These are phyloP conservation scores for Gallinago jamesoni DNA, from an alignment of 2,113 vertebrate genomes.

Conservation along the genomic window DNA sequence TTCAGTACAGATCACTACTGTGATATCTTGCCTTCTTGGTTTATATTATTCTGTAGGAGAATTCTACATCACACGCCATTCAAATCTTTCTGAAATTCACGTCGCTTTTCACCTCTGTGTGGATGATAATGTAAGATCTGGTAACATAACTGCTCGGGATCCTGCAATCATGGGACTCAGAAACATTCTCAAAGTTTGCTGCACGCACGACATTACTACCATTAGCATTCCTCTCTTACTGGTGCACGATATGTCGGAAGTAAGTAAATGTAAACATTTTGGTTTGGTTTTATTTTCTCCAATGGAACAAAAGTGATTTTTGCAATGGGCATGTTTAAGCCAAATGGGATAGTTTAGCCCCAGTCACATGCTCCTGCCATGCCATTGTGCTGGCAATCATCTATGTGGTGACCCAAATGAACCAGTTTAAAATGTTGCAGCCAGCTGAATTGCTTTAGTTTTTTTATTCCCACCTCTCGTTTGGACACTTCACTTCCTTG, in stretches of 20 bases:
- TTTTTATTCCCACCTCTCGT: neutral
- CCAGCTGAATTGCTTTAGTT: neutral
- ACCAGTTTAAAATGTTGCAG: neutral
- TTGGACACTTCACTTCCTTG: neutral
- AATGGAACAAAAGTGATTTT: neutral
- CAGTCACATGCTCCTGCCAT: neutral
- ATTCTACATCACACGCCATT: slow-evolving; percentile 95
- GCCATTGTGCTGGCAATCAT: neutral
- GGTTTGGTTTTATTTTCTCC: neutral
- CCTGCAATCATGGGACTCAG: slow-evolving; percentile 97
- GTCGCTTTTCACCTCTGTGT: slow-evolving; percentile 95
- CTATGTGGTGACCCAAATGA: neutral
- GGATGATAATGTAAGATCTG: slow-evolving; percentile 92
- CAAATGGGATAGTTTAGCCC: neutral
- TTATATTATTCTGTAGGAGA: slow-evolving; percentile 80
- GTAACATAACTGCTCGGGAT: slow-evolving; percentile 92
- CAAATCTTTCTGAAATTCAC: slow-evolving; percentile 95
- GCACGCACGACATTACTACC: slow-evolving; percentile 94
- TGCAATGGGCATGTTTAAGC: neutral
- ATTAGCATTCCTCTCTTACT: slow-evolving; percentile 93
- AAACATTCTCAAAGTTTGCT: slow-evolving; percentile 98
- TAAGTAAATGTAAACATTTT: slow-evolving; percentile 60
- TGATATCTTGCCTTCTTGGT: neutral
- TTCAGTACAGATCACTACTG: neutral
- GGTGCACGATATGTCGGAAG: slow-evolving; percentile 98